A percentile compares a stretch with the other conserved stretches of the same genome.
These are phyloP conservation scores for Phrynocephalus vlangalii DNA, from an alignment of 2,797 vertebrate genomes.

Conservation along the genomic window DNA sequence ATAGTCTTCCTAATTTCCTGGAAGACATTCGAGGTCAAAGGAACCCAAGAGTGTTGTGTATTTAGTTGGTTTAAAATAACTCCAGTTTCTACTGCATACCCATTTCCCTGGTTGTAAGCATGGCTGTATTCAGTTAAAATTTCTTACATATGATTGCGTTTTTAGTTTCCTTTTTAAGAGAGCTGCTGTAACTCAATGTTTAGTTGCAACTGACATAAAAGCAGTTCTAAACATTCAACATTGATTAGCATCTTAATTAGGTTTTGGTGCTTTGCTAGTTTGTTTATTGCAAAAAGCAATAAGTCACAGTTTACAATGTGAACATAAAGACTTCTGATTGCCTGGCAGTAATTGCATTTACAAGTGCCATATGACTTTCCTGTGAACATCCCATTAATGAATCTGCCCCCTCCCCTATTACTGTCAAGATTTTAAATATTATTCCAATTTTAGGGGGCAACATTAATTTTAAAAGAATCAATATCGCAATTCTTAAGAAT, in stretches of 20 bases:
- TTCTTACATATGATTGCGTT: not conserved
- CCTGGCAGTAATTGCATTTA: not conserved
- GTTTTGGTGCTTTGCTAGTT: constrained; percentile 15
- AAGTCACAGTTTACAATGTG: constrained; percentile 16
- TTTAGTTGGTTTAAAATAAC: not conserved
- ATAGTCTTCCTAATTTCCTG: not conserved
- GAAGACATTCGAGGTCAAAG: not conserved
- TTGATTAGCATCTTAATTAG: constrained; percentile 26
- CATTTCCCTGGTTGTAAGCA: not conserved
- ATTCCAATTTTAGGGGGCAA: constrained; percentile 2
- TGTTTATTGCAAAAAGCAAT: constrained; percentile 37
- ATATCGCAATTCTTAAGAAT: constrained; percentile 53
- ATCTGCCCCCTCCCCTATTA: not conserved
- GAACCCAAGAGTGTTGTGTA: not conserved
- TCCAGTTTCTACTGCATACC: not conserved
- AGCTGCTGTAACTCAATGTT: not conserved
- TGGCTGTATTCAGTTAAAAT: not conserved
- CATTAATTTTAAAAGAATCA: constrained; percentile 47
- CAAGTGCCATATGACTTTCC: not conserved
- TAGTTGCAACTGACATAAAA: constrained; percentile 1
- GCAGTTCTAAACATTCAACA: constrained; percentile 14
- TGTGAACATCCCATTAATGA: not conserved
- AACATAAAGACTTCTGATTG: constrained; percentile 27
- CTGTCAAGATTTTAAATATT: not conserved
- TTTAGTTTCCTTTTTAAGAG: not conserved